phyloP scores from a whole-genome alignment of 2,797 vertebrate species.

The Malacoctenus gilli region DNA sequence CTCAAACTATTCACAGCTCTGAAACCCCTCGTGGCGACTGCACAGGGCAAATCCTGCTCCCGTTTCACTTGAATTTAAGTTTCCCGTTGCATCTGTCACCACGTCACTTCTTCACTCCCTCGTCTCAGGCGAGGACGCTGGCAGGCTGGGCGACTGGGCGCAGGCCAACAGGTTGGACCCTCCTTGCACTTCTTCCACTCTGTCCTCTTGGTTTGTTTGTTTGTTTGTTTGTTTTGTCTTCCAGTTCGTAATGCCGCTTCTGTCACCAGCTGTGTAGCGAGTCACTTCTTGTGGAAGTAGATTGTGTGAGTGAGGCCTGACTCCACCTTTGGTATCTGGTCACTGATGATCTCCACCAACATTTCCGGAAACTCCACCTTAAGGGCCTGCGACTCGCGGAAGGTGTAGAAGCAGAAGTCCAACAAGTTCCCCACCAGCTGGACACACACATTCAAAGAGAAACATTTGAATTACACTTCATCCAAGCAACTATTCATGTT shows the following conservation, averaged over 20 bases:
- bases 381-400: conserved; percentile 97
- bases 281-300: conserved; percentile 99
- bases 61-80: neutral
- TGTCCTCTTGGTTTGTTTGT: no score
- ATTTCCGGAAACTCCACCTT: conserved; percentile 99
- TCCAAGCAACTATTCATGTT: no score
- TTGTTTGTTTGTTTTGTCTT: no score
- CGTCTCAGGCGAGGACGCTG: conserved; percentile 43
- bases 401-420: conserved; percentile 99
- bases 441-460: conserved; percentile 19
- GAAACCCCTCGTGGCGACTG: conserved; percentile 44
- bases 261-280: conserved; percentile 45
- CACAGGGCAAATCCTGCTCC: conserved; percentile 48
- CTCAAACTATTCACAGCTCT: conserved; percentile 57
- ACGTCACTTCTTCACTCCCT: conserved; percentile 43
- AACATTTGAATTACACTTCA: neutral
- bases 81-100: conserved; percentile 31
- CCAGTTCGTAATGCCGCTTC: conserved; percentile 52
- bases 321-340: conserved; percentile 99
- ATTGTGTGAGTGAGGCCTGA: conserved; percentile 96
- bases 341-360: conserved; percentile 99
- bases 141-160: conserved; percentile 41
- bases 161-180: conserved; percentile 48
- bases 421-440: conserved; percentile 95
- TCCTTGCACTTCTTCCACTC: conserved; percentile 29